Evolutionary conservation across 2,797 vertebrate genomes (phyloP), one percentile per base, ranked within the genome.

Genomic region (Triplophysa bombifrons): DNA sequence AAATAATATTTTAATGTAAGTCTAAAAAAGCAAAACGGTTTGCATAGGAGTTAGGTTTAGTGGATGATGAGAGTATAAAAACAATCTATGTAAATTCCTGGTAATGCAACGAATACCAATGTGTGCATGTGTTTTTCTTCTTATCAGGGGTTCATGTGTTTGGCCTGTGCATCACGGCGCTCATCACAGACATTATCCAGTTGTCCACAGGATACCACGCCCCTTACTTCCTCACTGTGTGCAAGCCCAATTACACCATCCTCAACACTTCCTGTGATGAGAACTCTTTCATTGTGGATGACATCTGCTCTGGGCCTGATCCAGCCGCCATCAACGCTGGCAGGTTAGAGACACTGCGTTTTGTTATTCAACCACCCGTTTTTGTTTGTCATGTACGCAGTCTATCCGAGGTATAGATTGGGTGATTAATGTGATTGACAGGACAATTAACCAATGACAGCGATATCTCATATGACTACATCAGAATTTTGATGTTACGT

Each of bases 221-320:
- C 0, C 98, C 98, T 0, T 98, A 99, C 90, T 99, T 99, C 89
- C 92, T 99, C 82, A 98, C 97, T 2, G 97, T 99, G 81, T 99
- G 98, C 88, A 98, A 98, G 87, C 98, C 97, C 83, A 99, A 99
- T 90, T 98, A 98, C 85, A 97, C 96, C 81, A 94, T 92, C 2
- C 93, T 98, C 75, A 98, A 96, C 25, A 91, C 96, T 72, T 96
- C 95, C 86, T 99, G 98, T 88, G 95, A 97, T 85, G 95, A 97
- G 87, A 98, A 96, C 87, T 91, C 96, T 10, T 99, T 96, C 58
- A 89, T 99, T 80, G 92, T 97, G 85, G 95, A 98, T 83, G 96
- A 99, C 58, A 98, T 99, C 90, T 99, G 98, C 90, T 96, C 96
- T 16, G 98, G 97, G 79, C 84, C 91, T 17, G 95, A 99, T 89